Evolutionary conservation across 2,888 invertebrate species (phyloP).

Genomic region (Tupiocoris notatus): DNA sequence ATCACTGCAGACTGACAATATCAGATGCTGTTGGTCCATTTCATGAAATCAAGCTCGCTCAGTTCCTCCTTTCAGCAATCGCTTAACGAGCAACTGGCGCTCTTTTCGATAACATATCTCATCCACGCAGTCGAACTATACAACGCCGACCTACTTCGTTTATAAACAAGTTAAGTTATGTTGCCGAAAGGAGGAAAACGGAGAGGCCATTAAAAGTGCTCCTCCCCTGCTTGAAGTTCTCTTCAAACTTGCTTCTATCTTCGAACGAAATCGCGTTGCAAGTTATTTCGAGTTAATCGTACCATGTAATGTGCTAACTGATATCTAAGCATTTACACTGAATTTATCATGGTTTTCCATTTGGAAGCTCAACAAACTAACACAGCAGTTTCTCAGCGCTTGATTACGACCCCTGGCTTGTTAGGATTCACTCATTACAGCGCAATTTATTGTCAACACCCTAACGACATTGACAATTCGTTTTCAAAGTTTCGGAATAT

Average conservation of each 20-base stretch:
- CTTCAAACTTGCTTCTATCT: background rate
- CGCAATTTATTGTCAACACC: too few relatives aligned
- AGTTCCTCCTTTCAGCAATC: background rate
- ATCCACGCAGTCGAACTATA: background rate
- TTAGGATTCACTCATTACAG: too few relatives aligned
- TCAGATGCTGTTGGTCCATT: background rate
- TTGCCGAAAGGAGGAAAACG: background rate
- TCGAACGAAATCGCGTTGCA: background rate
- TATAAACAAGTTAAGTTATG: background rate
- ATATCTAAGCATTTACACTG: too few relatives aligned
- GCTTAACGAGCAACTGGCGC: background rate
- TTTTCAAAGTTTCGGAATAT: too few relatives aligned
- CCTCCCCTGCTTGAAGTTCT: background rate
- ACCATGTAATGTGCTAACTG: background rate
- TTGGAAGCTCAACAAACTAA: too few relatives aligned
- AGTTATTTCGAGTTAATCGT: background rate
- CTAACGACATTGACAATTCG: too few relatives aligned
- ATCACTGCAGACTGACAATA: background rate
- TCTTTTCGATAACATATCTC: background rate
- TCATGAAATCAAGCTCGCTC: background rate
- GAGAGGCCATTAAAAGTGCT: background rate
- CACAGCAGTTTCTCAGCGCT: too few relatives aligned
- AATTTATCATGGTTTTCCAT: too few relatives aligned
- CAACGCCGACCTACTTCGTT: background rate
- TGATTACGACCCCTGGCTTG: too few relatives aligned